Conservation (phyloP, 2,888 invertebrate genomes). For the Nomada fabriciana region DNA sequence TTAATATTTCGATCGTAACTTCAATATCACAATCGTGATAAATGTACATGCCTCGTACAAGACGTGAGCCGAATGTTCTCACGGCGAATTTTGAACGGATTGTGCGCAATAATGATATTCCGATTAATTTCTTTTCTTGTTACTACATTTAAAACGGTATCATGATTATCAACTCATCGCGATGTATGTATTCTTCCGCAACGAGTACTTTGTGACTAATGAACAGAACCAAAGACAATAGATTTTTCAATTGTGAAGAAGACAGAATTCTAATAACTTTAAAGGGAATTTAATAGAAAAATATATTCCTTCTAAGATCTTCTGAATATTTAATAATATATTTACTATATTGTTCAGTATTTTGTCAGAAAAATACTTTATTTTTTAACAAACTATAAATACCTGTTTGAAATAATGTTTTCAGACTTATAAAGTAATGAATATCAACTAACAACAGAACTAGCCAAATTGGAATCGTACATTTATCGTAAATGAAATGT, state of each 20-base stretch:
- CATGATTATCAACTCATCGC: conserved; percentile 9
- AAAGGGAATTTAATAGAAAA: background rate
- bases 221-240: background rate
- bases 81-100: conserved; percentile 28
- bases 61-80: conserved; percentile 21
- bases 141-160: conserved; percentile 21
- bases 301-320: background rate
- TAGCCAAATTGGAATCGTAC: background rate
- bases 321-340: background rate
- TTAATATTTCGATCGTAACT: conserved; percentile 23
- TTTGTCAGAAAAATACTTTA: background rate
- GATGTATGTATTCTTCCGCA: background rate
- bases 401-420: background rate
- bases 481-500: background rate
- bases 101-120: conserved; percentile 10
- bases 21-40: conserved; percentile 32
- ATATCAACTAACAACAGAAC: background rate
- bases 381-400: background rate
- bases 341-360: background rate
- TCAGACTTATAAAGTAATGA: background rate
- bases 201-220: background rate
- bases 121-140: conserved; percentile 12
- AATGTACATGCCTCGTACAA: conserved; percentile 19
- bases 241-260: background rate
- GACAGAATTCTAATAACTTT: no score